phyloP scores from a whole-genome alignment of 2,113 vertebrate genomes.

The Myotis davidii region DNA sequence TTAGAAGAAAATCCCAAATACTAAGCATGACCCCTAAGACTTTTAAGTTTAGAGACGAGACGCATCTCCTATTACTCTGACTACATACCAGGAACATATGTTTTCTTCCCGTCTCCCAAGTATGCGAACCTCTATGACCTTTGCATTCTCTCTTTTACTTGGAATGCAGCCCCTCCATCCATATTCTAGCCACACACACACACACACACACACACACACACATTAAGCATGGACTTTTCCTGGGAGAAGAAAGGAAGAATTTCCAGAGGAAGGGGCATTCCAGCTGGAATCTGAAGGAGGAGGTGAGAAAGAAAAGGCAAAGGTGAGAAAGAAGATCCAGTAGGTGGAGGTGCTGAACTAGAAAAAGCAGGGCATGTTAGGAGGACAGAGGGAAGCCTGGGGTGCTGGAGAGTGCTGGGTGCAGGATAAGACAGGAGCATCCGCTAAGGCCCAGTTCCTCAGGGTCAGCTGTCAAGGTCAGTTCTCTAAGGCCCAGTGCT shows the following conservation, averaged over 20 bases:
- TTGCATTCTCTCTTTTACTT: not conserved
- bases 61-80: accelerated
- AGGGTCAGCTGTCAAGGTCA: not conserved
- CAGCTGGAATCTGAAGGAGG: not conserved
- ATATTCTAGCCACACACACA: not conserved
- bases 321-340: not conserved
- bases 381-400: not conserved
- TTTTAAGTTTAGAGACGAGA: not conserved
- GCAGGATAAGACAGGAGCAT: not conserved
- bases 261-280: not conserved
- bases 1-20: not conserved
- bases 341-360: not conserved
- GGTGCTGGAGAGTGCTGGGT: accelerated
- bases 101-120: too few relatives aligned
- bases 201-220: not conserved
- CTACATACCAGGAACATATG: not conserved
- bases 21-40: too few relatives aligned
- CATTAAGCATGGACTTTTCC: not conserved
- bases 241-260: not conserved
- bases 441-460: not conserved
- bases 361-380: too few relatives aligned
- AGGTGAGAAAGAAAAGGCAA: not conserved
- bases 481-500: too few relatives aligned
- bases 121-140: not conserved
- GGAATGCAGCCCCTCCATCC: not conserved